Evolutionary conservation across 1,140 invertebrate genomes (phyloP).

Genomic region (Drosophila bipectinata): DNA sequence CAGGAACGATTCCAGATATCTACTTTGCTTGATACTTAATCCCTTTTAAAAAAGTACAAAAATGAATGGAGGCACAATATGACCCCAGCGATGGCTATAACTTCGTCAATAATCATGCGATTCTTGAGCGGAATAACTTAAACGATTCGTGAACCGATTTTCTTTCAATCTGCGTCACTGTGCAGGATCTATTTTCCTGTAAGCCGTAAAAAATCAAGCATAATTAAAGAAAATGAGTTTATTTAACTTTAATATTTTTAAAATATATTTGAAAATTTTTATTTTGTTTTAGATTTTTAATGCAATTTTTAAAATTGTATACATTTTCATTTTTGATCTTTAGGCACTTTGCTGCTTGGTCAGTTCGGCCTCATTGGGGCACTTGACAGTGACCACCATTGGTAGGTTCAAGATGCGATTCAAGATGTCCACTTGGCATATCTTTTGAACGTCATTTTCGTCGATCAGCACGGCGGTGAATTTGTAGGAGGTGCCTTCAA

Average conservation of each 20-base stretch:
- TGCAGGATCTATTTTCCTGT: no score
- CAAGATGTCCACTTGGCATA: conserved; percentile 62
- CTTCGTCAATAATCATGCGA: conserved; percentile 14
- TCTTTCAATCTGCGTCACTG: no score
- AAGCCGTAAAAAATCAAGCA: background rate
- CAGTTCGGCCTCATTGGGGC: conserved; percentile 40
- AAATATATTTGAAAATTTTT: no score
- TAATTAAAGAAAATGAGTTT: no score
- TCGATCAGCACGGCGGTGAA: conserved; percentile 50
- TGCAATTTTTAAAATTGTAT: no score
- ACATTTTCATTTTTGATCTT: background rate
- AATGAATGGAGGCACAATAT: no score
- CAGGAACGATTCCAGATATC: conserved; percentile 57
- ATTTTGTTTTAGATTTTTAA: no score
- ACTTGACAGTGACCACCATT: conserved; percentile 66
- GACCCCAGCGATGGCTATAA: no score
- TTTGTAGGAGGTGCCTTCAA: conserved; percentile 12
- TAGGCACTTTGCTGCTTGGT: conserved; percentile 27
- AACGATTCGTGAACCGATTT: no score
- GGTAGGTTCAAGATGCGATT: conserved; percentile 17
- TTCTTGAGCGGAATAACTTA: no score
- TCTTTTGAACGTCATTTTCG: conserved; percentile 17
- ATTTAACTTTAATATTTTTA: no score
- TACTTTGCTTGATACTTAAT: conserved; percentile 48
- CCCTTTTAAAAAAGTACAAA: no score